Conservation (phyloP, 2,113 vertebrate genomes). For the Clarias macrocephalus region DNA sequence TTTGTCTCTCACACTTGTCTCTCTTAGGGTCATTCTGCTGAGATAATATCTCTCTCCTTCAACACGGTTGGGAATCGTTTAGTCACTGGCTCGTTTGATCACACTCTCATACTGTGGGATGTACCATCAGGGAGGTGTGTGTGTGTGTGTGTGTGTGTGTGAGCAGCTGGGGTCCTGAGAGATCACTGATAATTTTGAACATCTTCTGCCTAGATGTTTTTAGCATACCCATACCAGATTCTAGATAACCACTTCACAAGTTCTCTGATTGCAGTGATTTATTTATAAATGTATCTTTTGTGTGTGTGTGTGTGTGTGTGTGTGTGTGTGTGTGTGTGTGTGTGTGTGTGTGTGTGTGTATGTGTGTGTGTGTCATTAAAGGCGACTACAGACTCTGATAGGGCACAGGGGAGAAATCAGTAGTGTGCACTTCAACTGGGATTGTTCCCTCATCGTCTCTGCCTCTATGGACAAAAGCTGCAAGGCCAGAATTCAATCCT, state of each 20-base stretch:
- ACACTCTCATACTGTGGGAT: conserved; percentile 88
- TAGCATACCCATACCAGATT: not conserved
- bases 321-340: conserved; percentile 18
- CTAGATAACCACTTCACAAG: not conserved
- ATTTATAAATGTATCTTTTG: not conserved
- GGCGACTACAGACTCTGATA: conserved; percentile 78
- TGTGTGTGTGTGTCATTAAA: conserved; percentile 53
- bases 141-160: not conserved
- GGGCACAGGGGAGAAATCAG: conserved; percentile 89
- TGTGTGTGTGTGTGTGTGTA: conserved; percentile 18
- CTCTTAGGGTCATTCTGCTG: conserved; percentile 87
- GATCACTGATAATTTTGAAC: not conserved
- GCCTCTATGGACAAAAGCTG: conserved; percentile 92
- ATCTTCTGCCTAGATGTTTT: not conserved
- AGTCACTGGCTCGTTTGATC: conserved; percentile 92
- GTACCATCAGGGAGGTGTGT: conserved; percentile 84
- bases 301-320: conserved; percentile 18
- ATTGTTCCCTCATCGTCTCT: conserved; percentile 84
- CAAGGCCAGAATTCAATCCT: conserved; percentile 75
- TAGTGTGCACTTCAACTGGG: conserved; percentile 89
- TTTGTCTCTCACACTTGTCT: not conserved
- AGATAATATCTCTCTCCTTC: conserved; percentile 88
- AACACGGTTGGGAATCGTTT: conserved; percentile 84
- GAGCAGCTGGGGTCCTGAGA: not conserved
- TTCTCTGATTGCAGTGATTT: not conserved